Evolutionary conservation across 2,113 vertebrate species (phyloP).

Genomic region (Tachycineta bicolor): DNA sequence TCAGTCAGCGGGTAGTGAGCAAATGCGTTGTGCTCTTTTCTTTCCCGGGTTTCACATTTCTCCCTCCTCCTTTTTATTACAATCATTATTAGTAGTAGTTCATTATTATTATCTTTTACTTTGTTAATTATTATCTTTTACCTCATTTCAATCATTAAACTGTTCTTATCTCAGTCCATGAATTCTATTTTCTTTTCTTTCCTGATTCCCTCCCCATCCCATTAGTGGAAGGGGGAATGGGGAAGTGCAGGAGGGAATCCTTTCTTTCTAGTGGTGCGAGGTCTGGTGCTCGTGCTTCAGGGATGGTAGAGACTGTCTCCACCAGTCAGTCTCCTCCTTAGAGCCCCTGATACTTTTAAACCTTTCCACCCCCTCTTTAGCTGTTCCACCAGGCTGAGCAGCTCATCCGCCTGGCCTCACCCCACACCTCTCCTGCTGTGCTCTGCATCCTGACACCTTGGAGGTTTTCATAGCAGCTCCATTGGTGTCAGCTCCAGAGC

Average conservation of each 20-base stretch:
- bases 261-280: rapidly evolving
- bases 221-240: too few relatives aligned
- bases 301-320: background rate
- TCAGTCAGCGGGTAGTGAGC: background rate
- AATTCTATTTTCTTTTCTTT: background rate
- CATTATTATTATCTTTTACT: too few relatives aligned
- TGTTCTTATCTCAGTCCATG: background rate
- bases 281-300: background rate
- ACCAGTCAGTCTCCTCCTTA: background rate
- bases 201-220: background rate
- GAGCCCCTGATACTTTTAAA: background rate
- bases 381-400: background rate
- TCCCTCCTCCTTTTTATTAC: background rate
- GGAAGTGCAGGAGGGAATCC: background rate
- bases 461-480: background rate
- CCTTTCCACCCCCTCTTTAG: background rate
- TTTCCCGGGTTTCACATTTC: background rate
- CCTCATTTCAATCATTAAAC: background rate
- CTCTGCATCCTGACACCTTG: background rate
- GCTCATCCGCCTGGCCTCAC: background rate
- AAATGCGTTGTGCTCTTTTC: background rate
- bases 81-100: background rate
- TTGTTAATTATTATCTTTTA: background rate
- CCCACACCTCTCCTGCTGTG: background rate
- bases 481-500: background rate